Conservation (phyloP, 2,888 invertebrate genomes). For the Rhopalosiphum nymphaeae region DNA sequence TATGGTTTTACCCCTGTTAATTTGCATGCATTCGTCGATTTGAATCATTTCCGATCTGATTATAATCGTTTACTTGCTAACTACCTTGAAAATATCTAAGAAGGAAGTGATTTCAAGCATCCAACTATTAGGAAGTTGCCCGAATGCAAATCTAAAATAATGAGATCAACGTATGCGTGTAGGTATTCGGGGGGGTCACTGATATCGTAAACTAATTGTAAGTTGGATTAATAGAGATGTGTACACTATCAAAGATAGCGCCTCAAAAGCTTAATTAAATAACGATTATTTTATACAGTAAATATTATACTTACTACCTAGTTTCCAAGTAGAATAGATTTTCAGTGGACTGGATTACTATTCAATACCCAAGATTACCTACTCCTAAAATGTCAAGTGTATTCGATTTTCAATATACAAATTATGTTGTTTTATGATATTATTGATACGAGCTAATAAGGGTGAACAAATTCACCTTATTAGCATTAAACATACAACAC, state of each 20-base stretch:
- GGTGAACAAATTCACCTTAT: background rate
- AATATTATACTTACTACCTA: background rate
- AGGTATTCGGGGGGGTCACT: background rate
- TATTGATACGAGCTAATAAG: background rate
- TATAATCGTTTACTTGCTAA: constrained; percentile 40
- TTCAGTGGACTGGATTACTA: background rate
- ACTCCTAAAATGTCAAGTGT: background rate
- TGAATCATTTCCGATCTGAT: constrained; percentile 40
- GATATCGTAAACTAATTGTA: constrained; percentile 36
- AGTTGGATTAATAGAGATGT: constrained; percentile 34
- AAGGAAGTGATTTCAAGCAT: constrained; percentile 12
- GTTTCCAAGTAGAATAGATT: background rate
- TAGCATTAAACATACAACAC: background rate
- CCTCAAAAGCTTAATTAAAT: constrained; percentile 21
- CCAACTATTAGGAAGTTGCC: background rate
- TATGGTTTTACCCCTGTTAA: constrained; percentile 3
- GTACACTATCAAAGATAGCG: background rate
- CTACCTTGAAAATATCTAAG: constrained; percentile 36
- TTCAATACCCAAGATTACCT: background rate
- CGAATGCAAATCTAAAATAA: constrained; percentile 40
- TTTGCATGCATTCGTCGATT: constrained; percentile 35
- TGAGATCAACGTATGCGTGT: background rate
- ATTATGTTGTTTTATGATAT: background rate
- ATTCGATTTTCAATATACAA: background rate
- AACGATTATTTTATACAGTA: background rate